Evolutionary conservation across 2,888 invertebrate species (phyloP).

Genomic region (Onthophagus sagittarius): DNA sequence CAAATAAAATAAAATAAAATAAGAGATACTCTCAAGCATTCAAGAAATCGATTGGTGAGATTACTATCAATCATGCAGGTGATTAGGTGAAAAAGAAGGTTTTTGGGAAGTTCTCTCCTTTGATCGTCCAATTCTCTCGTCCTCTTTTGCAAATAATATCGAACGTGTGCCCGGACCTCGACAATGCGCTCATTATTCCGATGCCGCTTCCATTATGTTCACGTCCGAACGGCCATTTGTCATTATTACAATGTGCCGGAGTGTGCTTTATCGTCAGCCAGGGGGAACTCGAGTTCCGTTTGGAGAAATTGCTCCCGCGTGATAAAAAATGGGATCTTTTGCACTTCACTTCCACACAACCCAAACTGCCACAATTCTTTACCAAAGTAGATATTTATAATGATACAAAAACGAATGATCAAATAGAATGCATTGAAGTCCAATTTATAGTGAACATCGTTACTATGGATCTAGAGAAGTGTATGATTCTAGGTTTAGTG

Average conservation of each 20-base stretch:
- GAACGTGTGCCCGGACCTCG: constrained; percentile 28
- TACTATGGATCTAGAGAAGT: no score
- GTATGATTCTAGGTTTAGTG: no score
- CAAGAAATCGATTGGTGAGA: neutral
- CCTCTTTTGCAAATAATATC: constrained; percentile 24
- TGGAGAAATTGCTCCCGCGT: neutral
- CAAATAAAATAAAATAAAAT: neutral
- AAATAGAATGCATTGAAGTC: no score
- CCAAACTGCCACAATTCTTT: no score
- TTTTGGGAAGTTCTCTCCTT: neutral
- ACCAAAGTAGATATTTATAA: no score
- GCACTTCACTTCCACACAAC: neutral
- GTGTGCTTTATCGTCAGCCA: neutral
- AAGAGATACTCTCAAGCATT: neutral
- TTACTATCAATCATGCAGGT: neutral
- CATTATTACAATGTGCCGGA: constrained; percentile 31
- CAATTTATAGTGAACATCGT: no score
- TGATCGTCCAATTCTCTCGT: neutral
- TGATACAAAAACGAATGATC: no score
- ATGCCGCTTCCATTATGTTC: constrained; percentile 35
- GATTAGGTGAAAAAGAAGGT: neutral
- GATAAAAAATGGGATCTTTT: neutral
- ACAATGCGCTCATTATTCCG: constrained; percentile 35
- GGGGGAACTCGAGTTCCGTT: neutral
- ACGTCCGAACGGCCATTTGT: constrained; percentile 36